These are phyloP conservation scores for Zelostemma sp. DNA, from an alignment of 1,140 invertebrate species.

Conservation along the genomic window DNA sequence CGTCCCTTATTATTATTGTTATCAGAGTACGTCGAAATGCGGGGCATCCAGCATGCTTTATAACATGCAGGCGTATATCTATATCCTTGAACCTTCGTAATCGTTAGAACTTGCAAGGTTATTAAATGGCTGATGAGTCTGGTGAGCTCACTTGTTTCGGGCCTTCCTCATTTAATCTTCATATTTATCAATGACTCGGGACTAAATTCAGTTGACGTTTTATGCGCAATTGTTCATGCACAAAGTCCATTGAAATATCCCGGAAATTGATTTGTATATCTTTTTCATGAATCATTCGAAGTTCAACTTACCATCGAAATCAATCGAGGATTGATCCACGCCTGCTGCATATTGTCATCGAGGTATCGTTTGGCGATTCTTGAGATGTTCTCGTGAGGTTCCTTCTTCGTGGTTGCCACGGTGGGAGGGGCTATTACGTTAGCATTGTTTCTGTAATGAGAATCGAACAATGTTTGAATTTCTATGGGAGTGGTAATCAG, in stretches of 20 bases:
- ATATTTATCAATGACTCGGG: not conserved
- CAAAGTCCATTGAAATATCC: no score
- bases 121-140: slow-evolving; percentile 41
- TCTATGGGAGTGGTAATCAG: slow-evolving; percentile 3
- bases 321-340: slow-evolving; percentile 73
- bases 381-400: slow-evolving; percentile 61
- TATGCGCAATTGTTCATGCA: no score
- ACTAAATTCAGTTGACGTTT: no score
- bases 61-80: slow-evolving; percentile 4
- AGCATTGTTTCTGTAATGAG: slow-evolving; percentile 61
- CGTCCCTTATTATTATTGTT: slow-evolving; percentile 45
- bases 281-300: no score
- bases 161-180: slow-evolving; percentile 26
- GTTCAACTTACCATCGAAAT: slow-evolving; percentile 74
- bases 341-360: slow-evolving; percentile 74
- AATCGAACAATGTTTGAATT: slow-evolving; percentile 26
- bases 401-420: slow-evolving; percentile 52
- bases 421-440: slow-evolving; percentile 52
- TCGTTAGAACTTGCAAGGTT: slow-evolving; percentile 28
- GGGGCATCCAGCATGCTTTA: slow-evolving; percentile 15
- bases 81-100: slow-evolving; percentile 19
- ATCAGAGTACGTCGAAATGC: slow-evolving; percentile 33
- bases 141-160: slow-evolving; percentile 26
- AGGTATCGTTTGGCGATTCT: slow-evolving; percentile 66
- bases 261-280: no score